Evolutionary conservation across 2,797 vertebrate genomes (phyloP).

Genomic region (Nyctibius grandis): DNA sequence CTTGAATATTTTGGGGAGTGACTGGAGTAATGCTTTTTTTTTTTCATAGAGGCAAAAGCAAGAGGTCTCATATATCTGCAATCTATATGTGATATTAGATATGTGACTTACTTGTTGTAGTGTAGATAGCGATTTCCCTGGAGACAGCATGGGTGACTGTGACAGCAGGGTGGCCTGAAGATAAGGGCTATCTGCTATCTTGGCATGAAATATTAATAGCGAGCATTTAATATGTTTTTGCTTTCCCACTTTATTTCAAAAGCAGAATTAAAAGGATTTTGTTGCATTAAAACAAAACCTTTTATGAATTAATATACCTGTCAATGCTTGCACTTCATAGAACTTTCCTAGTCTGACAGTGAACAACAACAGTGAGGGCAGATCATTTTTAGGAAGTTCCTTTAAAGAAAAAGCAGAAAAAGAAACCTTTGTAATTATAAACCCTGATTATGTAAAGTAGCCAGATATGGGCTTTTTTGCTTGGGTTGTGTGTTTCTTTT

Average conservation of each 20-base stretch:
- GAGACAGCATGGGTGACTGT: constrained; percentile 18
- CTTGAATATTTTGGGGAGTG: neutral
- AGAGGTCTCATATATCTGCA: neutral
- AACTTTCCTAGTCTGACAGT: neutral
- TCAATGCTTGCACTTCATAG: neutral
- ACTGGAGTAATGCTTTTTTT: neutral
- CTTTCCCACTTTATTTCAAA: constrained; percentile 54
- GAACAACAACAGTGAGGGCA: neutral
- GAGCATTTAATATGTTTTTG: constrained; percentile 25
- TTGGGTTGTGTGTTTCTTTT: neutral
- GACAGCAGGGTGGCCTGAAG: constrained; percentile 59
- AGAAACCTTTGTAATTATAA: constrained; percentile 27
- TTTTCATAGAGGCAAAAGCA: neutral
- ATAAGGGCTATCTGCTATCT: constrained; percentile 56
- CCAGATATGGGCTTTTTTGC: neutral
- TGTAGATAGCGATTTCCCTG: constrained; percentile 33
- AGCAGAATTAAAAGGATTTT: constrained; percentile 2
- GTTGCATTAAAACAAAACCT: neutral
- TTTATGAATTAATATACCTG: neutral
- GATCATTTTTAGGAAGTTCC: neutral
- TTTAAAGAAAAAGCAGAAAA: neutral
- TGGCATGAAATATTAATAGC: constrained; percentile 30
- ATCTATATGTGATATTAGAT: neutral
- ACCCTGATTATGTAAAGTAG: constrained; percentile 18
- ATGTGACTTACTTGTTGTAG: neutral